Conservation (phyloP, 1,140 invertebrate species). For the Drosophila kurseongensis region DNA sequence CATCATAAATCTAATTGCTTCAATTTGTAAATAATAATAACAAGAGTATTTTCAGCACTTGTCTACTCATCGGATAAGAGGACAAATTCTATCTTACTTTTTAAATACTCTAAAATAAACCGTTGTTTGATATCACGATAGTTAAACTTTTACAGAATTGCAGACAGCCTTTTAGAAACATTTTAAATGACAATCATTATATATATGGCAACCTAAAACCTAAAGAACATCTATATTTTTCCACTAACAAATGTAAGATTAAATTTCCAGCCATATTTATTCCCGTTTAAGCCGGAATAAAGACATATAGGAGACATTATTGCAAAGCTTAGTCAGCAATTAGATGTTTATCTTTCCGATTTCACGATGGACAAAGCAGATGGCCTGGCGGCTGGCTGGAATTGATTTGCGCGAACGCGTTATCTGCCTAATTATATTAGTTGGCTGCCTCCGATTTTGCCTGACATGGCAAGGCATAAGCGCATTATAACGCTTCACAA, state of each 20-base stretch:
- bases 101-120: too few relatives aligned
- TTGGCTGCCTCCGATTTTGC: slow-evolving; percentile 43
- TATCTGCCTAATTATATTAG: slow-evolving; percentile 79
- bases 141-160: too few relatives aligned
- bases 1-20: too few relatives aligned
- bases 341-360: slow-evolving; percentile 26
- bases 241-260: neutral
- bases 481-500: slow-evolving; percentile 78
- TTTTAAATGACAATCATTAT: too few relatives aligned
- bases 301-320: neutral
- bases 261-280: neutral
- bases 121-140: too few relatives aligned
- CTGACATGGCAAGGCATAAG: slow-evolving; percentile 54
- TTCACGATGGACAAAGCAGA: slow-evolving; percentile 16
- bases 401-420: slow-evolving; percentile 56
- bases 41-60: too few relatives aligned
- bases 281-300: neutral
- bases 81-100: too few relatives aligned
- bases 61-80: too few relatives aligned
- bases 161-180: too few relatives aligned
- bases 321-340: slow-evolving; percentile 7
- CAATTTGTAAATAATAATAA: too few relatives aligned
- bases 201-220: too few relatives aligned
- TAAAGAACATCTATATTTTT: too few relatives aligned
- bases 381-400: slow-evolving; percentile 18